These are phyloP conservation scores for Parazoanthus darwini DNA, from an alignment of 92 coral and sea anemone species.

Conservation along the genomic window DNA sequence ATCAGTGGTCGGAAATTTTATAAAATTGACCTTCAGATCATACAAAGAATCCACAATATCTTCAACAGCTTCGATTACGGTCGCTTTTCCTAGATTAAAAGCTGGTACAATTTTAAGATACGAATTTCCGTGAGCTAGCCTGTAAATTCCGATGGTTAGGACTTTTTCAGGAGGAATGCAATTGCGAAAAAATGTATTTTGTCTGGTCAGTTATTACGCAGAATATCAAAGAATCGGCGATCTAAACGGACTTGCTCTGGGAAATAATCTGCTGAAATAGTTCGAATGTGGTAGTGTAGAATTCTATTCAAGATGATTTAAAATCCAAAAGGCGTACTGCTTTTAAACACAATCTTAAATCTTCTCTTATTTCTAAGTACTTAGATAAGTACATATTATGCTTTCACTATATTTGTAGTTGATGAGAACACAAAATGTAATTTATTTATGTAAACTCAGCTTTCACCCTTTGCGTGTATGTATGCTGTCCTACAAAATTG, in stretches of 20 bases:
- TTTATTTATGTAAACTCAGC: too few relatives aligned
- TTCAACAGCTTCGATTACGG: conserved; percentile 16
- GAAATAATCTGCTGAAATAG: conserved; percentile 36
- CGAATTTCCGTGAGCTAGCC: conserved; percentile 31
- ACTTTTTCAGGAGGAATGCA: conserved; percentile 43
- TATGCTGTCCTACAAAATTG: too few relatives aligned
- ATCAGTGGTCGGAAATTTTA: conserved; percentile 40
- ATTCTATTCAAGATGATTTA: too few relatives aligned
- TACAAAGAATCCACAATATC: conserved; percentile 42
- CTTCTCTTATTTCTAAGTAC: too few relatives aligned
- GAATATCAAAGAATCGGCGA: conserved; percentile 16
- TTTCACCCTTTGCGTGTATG: too few relatives aligned
- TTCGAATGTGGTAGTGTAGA: conserved; percentile 2
- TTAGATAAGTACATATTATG: too few relatives aligned
- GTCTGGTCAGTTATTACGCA: conserved; percentile 44
- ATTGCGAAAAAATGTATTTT: conserved; percentile 44
- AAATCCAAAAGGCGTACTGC: too few relatives aligned
- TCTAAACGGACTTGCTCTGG: conserved; percentile 30
- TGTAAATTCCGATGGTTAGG: too few relatives aligned
- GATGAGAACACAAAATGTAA: too few relatives aligned
- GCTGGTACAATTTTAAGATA: conserved; percentile 50
- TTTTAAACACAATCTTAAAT: too few relatives aligned
- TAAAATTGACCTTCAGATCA: conserved; percentile 25
- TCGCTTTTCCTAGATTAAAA: conserved; percentile 38
- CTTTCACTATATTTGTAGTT: too few relatives aligned